Conservation (phyloP, 2,113 vertebrate species). For the Monopterus albus region DNA sequence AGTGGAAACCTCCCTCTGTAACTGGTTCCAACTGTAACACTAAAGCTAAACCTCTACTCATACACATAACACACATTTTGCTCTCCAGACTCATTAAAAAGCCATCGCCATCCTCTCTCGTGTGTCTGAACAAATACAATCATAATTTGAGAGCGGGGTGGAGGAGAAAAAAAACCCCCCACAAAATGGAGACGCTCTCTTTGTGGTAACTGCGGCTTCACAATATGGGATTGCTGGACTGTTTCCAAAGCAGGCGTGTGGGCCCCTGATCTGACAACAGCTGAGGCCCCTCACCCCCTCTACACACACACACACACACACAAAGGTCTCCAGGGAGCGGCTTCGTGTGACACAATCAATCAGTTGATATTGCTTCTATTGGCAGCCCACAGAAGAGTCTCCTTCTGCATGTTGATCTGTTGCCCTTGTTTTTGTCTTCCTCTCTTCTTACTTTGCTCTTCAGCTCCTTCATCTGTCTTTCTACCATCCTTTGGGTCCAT, state of each 20-base stretch:
- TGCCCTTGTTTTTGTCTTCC: conserved; percentile 24
- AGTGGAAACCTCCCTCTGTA: conserved; percentile 48
- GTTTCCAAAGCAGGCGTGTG: conserved; percentile 66
- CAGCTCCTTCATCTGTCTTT: conserved; percentile 4
- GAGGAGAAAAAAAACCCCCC: conserved; percentile 33
- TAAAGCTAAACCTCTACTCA: conserved; percentile 56
- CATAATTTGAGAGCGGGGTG: conserved; percentile 54
- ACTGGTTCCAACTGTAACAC: conserved; percentile 57
- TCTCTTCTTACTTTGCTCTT: neutral
- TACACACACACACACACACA: conserved; percentile 23
- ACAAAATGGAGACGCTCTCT: conserved; percentile 54
- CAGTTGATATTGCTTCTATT: conserved; percentile 81
- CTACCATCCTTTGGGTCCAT: conserved; percentile 44
- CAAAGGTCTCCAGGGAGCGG: conserved; percentile 59
- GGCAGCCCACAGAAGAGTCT: conserved; percentile 71
- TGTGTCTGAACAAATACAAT: conserved; percentile 65
- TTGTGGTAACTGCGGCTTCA: conserved; percentile 62
- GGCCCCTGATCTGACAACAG: conserved; percentile 62
- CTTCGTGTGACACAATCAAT: conserved; percentile 80
- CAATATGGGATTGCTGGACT: conserved; percentile 69
- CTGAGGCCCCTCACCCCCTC: conserved; percentile 55
- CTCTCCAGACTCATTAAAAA: conserved; percentile 71
- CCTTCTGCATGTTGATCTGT: conserved; percentile 69
- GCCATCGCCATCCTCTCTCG: conserved; percentile 49
- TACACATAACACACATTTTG: conserved; percentile 64